These are phyloP conservation scores for Xyrauchen texanus DNA, from an alignment of 2,113 vertebrate species.

Conservation along the genomic window DNA sequence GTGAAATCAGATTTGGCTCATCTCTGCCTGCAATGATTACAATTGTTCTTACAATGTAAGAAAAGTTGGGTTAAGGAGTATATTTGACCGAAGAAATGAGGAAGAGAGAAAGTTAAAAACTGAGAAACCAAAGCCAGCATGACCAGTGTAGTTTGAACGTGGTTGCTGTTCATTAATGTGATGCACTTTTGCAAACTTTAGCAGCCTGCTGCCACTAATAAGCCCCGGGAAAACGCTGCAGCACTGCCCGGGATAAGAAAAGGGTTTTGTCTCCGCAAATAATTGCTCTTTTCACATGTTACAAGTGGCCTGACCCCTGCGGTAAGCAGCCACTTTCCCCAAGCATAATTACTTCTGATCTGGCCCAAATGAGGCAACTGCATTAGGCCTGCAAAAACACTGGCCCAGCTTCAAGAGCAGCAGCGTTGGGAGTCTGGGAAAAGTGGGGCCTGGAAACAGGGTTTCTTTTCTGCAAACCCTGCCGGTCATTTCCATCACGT, in stretches of 20 bases:
- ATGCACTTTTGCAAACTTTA: slow-evolving; percentile 66
- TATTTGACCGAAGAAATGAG: not conserved
- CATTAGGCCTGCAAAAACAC: slow-evolving; percentile 79
- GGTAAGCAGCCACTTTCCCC: slow-evolving; percentile 72
- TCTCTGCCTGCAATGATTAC: slow-evolving; percentile 66
- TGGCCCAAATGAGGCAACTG: slow-evolving; percentile 77
- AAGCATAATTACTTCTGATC: slow-evolving; percentile 80
- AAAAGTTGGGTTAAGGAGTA: not conserved
- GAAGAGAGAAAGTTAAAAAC: slow-evolving; percentile 54
- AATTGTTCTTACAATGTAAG: slow-evolving; percentile 76
- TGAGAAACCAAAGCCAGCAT: slow-evolving; percentile 49
- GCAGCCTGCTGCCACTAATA: slow-evolving; percentile 76
- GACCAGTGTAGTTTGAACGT: slow-evolving; percentile 29
- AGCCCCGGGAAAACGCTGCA: slow-evolving; percentile 73
- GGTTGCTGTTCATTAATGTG: slow-evolving; percentile 75
- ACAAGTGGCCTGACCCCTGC: slow-evolving; percentile 81
- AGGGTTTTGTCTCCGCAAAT: slow-evolving; percentile 80
- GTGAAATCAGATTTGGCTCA: slow-evolving; percentile 63
- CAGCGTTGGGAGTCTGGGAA: slow-evolving; percentile 69
- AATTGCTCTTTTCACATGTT: slow-evolving; percentile 85
- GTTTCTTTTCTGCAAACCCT: slow-evolving; percentile 68
- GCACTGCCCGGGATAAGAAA: slow-evolving; percentile 74
- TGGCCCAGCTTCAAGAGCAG: slow-evolving; percentile 69
- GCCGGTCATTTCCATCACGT: slow-evolving; percentile 44
- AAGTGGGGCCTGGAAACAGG: slow-evolving; percentile 72